These are phyloP conservation scores for Rhamnusium bicolor DNA, from an alignment of 2,888 invertebrate genomes.

Conservation along the genomic window DNA sequence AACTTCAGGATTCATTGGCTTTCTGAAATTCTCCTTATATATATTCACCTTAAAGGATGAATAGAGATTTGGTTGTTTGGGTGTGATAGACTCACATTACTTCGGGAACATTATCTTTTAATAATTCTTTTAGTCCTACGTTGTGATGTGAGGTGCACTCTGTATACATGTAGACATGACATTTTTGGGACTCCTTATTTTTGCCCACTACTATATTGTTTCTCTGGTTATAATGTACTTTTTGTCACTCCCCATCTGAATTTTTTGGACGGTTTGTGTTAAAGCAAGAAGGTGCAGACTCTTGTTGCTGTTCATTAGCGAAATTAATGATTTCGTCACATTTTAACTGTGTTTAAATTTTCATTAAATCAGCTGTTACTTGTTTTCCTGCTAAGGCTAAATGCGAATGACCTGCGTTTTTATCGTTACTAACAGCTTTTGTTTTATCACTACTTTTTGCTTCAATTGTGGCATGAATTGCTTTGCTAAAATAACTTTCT, in stretches of 20 bases:
- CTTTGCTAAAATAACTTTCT: no score
- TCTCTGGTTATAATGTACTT: neutral
- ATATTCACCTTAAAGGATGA: slow-evolving; percentile 15
- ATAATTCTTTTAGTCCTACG: neutral
- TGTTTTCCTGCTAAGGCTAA: neutral
- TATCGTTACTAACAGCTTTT: neutral
- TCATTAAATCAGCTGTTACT: neutral
- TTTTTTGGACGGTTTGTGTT: neutral
- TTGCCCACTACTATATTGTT: neutral
- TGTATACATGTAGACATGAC: neutral
- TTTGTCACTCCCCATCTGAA: neutral
- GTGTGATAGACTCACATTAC: neutral
- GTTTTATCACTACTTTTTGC: neutral
- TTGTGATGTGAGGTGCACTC: neutral
- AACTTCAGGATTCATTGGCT: slow-evolving; percentile 5
- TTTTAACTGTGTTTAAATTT: neutral
- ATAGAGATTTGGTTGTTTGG: slow-evolving; percentile 1
- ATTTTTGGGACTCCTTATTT: neutral
- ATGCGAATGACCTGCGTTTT: neutral
- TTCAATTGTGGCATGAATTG: no score
- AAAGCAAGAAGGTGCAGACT: neutral
- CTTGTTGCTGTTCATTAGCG: neutral
- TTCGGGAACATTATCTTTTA: neutral
- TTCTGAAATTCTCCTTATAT: neutral
- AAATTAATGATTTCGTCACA: neutral